Evolutionary conservation across 2,888 invertebrate genomes (phyloP), one percentile per base, ranked within the genome.

Genomic region (Callinectes sapidus): DNA sequence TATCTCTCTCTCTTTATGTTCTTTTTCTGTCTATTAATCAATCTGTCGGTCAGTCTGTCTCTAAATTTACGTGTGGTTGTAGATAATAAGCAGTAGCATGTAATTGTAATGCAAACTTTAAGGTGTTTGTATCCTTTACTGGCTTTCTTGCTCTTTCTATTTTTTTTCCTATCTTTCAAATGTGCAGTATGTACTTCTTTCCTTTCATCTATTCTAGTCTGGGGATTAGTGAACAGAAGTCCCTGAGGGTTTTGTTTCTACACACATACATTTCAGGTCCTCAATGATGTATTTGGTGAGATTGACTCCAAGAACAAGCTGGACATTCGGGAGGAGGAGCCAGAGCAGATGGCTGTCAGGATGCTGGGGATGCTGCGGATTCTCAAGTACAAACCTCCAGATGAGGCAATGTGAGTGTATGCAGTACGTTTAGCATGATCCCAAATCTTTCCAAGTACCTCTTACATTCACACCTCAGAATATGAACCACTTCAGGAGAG

Each of bases 351-450:
- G 32, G 97, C 97, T 0, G 96, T 98, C 87, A 96, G 97, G 81
- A 96, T 98, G 90, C 96, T 98, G 92, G 96, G 96, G 71, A 93
- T 94, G 91, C 97, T 97, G 95, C 96, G 97, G 93, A 97, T 97
- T 94, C 96, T 98, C n/a, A 98, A 98, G 96, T 98, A 98, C 95
- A 97, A 97, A 88, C 98, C 98, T 2, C 96, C 96, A 2, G 96
- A 96, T 93, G 96, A 95, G 54, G 92, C 92, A 66, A 92, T 93
- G 94, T 94, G 71, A 94, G 94, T 90, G 39, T 81, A 2, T 61
- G 61, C 23, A 71, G n/a, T n/a, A 10, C n/a, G n/a, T n/a, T n/a
- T 28, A 28, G 28, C n/a, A 6, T 55, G 55, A 54, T n/a, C n/a
- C n/a, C n/a, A n/a, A n/a, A 55, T 42, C 13, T 85, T 23, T n/a